phyloP scores from a whole-genome alignment of 2,113 vertebrate genomes.

The Echinops telfairi region DNA sequence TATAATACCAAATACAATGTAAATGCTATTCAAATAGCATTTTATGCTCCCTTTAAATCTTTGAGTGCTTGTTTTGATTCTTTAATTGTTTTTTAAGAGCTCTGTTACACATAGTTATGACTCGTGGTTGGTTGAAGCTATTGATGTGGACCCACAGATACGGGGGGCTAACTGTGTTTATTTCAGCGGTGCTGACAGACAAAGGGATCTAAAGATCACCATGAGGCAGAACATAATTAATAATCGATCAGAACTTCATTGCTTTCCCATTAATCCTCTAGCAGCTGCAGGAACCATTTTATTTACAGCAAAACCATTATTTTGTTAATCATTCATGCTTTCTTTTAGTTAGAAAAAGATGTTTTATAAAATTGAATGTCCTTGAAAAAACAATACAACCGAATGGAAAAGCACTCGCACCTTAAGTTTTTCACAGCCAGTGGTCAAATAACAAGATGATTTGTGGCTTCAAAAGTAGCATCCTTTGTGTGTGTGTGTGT shows the following conservation, averaged over 20 bases:
- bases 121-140: too few relatives aligned
- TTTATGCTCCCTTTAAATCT: too few relatives aligned
- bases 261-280: not conserved
- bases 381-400: slow-evolving; percentile 67
- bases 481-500: too few relatives aligned
- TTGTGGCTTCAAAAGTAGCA: slow-evolving; percentile 53
- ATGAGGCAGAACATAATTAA: not conserved
- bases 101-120: too few relatives aligned
- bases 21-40: too few relatives aligned
- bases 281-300: slow-evolving; percentile 3
- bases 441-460: slow-evolving; percentile 39
- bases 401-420: slow-evolving; percentile 43
- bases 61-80: too few relatives aligned
- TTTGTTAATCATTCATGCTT: slow-evolving; percentile 50
- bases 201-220: not conserved
- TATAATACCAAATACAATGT: too few relatives aligned
- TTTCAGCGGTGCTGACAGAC: not conserved
- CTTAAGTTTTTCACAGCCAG: slow-evolving; percentile 48
- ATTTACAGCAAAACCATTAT: slow-evolving; percentile 68
- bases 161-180: too few relatives aligned
- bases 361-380: slow-evolving; percentile 73
- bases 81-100: too few relatives aligned
- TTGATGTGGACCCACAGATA: too few relatives aligned
- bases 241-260: not conserved
- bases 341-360: slow-evolving; percentile 69